A percentile compares a stretch with the other conserved stretches of the same genome.
phyloP scores from a whole-genome alignment of 2,113 vertebrate species.

The Micromys minutus region DNA sequence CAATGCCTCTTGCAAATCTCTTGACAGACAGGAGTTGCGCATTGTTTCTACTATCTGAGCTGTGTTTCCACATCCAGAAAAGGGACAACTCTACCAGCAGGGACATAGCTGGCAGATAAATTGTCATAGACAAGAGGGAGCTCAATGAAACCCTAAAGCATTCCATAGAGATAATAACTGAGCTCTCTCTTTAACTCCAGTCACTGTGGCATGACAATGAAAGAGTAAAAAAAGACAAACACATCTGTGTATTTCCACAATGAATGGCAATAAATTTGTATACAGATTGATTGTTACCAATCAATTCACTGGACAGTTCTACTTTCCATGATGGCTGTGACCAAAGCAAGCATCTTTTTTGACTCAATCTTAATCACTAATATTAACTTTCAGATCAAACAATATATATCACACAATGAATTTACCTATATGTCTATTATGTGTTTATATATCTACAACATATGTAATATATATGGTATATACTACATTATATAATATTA shows the following conservation, averaged over 20 bases:
- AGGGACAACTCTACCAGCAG: background rate
- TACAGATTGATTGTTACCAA: background rate
- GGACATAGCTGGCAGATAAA: background rate
- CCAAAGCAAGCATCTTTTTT: background rate
- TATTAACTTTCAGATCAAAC: background rate
- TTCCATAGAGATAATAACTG: background rate
- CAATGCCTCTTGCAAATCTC: background rate
- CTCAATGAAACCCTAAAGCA: background rate
- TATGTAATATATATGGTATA: background rate
- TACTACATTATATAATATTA: background rate
- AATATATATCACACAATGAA: background rate
- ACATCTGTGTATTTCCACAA: background rate
- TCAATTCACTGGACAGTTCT: background rate
- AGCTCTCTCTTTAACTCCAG: background rate
- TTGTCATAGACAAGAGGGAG: background rate
- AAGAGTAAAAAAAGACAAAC: background rate
- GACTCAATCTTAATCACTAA: background rate
- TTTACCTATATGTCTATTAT: background rate
- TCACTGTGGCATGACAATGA: background rate
- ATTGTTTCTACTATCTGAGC: background rate
- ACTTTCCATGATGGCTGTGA: background rate
- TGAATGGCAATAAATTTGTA: background rate
- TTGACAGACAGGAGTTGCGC: background rate
- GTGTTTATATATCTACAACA: background rate
- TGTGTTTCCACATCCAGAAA: background rate